Evolutionary conservation across 1,140 invertebrate species (phyloP).

Genomic region (Bombus waltoni): DNA sequence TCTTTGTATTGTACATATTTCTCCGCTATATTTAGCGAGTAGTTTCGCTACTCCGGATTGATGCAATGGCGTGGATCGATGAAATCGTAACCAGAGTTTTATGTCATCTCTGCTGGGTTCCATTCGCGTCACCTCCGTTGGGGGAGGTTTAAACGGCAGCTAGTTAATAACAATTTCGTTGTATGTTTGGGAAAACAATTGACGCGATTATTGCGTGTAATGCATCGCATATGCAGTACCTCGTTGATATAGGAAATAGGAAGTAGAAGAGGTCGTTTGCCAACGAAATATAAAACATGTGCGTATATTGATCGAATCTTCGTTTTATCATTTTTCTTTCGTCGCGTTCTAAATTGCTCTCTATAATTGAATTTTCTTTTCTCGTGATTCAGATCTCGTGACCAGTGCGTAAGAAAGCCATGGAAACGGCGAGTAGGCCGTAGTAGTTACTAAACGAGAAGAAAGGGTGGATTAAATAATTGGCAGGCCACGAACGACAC

Average conservation of each 20-base stretch:
- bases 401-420: background rate
- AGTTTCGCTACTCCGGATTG: background rate
- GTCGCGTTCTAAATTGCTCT: background rate
- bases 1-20: background rate
- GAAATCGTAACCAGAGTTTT: background rate
- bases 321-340: background rate
- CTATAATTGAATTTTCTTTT: background rate
- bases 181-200: slow-evolving; percentile 21
- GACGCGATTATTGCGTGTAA: background rate
- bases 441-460: slow-evolving; percentile 26
- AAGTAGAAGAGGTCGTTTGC: background rate
- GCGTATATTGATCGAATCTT: background rate
- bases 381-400: background rate
- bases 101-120: background rate
- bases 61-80: slow-evolving; percentile 7
- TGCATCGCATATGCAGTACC: background rate
- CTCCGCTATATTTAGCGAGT: slow-evolving; percentile 7
- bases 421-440: slow-evolving; percentile 25
- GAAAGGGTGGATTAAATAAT: slow-evolving; percentile 51
- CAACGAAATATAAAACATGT: background rate
- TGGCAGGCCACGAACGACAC: background rate
- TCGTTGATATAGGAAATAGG: background rate
- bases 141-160: background rate
- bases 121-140: background rate
- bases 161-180: slow-evolving; percentile 12